Conservation (phyloP, 2,888 invertebrate genomes). For the Deroplatys truncata region DNA sequence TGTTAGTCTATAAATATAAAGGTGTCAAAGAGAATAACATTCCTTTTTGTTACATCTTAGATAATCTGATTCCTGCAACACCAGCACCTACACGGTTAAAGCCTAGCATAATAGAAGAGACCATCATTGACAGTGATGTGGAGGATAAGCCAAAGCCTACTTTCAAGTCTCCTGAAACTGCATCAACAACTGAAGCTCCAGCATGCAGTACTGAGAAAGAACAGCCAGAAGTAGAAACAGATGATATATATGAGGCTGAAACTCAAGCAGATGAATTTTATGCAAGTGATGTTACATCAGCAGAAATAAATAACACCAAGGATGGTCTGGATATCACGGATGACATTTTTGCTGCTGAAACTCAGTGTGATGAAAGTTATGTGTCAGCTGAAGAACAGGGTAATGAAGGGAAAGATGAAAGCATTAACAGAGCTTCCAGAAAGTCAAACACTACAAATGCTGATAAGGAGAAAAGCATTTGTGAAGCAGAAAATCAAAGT, state of each 20-base stretch:
- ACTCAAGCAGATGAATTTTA: not conserved
- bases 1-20: too few relatives aligned
- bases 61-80: not conserved
- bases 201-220: not conserved
- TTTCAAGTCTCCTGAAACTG: not conserved
- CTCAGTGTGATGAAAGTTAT: constrained; percentile 24
- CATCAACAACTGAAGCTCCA: not conserved
- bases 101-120: not conserved
- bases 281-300: not conserved
- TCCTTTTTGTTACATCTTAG: not conserved
- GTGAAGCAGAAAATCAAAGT: not conserved
- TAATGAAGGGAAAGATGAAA: not conserved
- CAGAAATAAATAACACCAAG: not conserved
- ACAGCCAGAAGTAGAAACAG: not conserved
- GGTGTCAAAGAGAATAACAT: not conserved
- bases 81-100: not conserved
- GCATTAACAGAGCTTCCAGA: not conserved
- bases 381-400: not conserved
- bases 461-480: not conserved
- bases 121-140: not conserved
- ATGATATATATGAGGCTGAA: not conserved
- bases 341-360: constrained; percentile 27
- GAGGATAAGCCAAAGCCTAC: not conserved
- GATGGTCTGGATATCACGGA: not conserved
- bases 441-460: not conserved